phyloP scores from a whole-genome alignment of 2,113 vertebrate genomes.

The Petromus typicus region DNA sequence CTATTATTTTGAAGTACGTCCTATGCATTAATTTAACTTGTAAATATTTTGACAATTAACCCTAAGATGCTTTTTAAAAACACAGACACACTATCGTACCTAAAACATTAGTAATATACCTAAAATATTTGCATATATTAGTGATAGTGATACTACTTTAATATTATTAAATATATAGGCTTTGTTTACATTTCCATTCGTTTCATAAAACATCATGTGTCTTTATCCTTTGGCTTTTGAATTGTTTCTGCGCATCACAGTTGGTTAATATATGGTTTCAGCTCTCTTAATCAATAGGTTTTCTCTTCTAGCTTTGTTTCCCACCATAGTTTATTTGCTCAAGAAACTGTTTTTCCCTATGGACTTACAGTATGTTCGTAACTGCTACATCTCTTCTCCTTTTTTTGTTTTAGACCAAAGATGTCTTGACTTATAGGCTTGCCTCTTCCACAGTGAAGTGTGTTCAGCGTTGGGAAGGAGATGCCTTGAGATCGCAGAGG shows the following conservation, averaged over 20 bases:
- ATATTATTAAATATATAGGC: background rate
- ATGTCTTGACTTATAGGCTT: constrained; percentile 54
- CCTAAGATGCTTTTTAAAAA: background rate
- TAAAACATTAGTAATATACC: background rate
- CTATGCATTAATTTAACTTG: background rate
- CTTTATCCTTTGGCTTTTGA: background rate
- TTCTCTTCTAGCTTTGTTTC: background rate
- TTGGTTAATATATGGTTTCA: background rate
- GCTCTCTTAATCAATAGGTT: background rate
- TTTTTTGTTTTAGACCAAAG: background rate
- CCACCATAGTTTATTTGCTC: background rate
- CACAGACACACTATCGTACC: background rate
- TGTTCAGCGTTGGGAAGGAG: constrained; percentile 4
- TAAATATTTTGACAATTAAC: constrained; percentile 15
- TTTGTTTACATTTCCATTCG: background rate
- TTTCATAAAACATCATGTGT: background rate
- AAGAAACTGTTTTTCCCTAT: background rate
- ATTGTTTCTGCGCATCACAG: background rate
- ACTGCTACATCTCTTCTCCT: background rate
- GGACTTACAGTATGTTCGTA: background rate
- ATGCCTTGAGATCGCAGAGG: background rate
- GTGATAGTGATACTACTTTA: background rate
- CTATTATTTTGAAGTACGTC: constrained; percentile 16
- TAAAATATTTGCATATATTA: constrained; percentile 8
- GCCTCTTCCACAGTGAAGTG: constrained; percentile 58